Evolutionary conservation across 1,140 invertebrate genomes (phyloP).

Genomic region (Caenorhabditis elegans): DNA sequence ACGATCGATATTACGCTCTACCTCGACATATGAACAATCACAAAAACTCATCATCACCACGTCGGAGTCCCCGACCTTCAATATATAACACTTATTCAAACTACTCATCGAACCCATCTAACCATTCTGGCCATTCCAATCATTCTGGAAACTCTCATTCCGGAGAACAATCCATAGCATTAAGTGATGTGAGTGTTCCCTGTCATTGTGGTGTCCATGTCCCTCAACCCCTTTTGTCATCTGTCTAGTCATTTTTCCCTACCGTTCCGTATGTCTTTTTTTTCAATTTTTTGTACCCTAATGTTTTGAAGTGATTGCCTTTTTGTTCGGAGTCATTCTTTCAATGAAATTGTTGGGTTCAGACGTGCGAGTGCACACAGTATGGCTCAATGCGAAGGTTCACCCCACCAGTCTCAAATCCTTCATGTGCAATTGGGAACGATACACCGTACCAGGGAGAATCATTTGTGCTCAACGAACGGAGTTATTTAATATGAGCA

Average conservation of each 20-base stretch:
- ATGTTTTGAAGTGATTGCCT: background rate
- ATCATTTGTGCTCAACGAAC: constrained; percentile 55
- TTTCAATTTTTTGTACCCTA: background rate
- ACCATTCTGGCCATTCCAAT: constrained; percentile 16
- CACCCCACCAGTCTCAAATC: background rate
- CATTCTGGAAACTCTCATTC: constrained; percentile 18
- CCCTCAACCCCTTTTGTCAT: constrained; percentile 15
- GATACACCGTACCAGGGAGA: constrained; percentile 51
- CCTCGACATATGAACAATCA: constrained; percentile 24
- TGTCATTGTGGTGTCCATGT: constrained; percentile 27
- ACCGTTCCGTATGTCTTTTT: background rate
- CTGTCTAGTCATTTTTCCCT: background rate
- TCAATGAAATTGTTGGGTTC: constrained; percentile 23
- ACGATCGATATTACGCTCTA: background rate
- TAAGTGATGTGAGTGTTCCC: constrained; percentile 29
- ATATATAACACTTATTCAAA: constrained; percentile 12
- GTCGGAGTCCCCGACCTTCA: background rate
- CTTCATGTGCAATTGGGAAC: background rate
- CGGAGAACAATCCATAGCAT: constrained; percentile 25
- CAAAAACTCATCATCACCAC: constrained; percentile 12
- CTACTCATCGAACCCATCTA: constrained; percentile 20
- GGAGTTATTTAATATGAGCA: constrained; percentile 52
- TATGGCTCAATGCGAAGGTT: constrained; percentile 15
- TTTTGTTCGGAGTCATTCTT: background rate
- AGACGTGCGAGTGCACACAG: constrained; percentile 19